phyloP scores from a whole-genome alignment of 2,113 vertebrate species.

The Clupea harengus region DNA sequence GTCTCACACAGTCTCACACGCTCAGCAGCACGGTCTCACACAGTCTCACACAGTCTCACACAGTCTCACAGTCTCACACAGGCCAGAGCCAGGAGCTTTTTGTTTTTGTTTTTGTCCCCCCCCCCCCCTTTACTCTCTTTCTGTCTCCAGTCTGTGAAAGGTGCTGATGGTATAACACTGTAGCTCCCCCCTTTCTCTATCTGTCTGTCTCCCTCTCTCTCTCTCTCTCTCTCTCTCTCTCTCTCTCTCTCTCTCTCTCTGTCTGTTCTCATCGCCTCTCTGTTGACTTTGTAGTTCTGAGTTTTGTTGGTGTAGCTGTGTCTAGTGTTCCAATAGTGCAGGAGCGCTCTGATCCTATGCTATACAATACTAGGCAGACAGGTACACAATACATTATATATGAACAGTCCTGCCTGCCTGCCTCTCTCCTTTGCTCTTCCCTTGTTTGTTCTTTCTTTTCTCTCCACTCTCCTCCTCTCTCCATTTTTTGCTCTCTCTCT shows the following conservation, averaged over 20 bases:
- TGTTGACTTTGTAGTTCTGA: not conserved
- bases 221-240: not conserved
- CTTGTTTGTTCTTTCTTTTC: not conserved
- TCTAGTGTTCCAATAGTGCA: not conserved
- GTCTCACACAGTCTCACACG: no score
- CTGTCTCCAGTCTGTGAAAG: not conserved
- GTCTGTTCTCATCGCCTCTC: not conserved
- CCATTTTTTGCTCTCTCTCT: not conserved
- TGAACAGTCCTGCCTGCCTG: not conserved
- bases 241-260: not conserved
- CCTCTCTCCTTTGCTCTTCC: constrained; percentile 2
- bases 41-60: no score
- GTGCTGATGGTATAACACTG: not conserved
- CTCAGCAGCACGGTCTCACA: no score
- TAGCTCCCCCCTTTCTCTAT: no score
- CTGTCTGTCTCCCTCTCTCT: no score
- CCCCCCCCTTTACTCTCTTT: not conserved
- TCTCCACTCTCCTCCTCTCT: not conserved
- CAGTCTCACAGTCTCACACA: not conserved
- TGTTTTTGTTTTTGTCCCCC: not conserved
- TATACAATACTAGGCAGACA: not conserved
- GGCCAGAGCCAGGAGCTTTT: not conserved
- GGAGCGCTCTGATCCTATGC: not conserved
- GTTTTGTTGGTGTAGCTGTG: not conserved
- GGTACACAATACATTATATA: not conserved